A percentile compares a stretch with the other conserved stretches of the same genome.
Evolutionary conservation across 2,797 vertebrate species (phyloP).

Genomic region (Melanotaenia trifasciata): DNA sequence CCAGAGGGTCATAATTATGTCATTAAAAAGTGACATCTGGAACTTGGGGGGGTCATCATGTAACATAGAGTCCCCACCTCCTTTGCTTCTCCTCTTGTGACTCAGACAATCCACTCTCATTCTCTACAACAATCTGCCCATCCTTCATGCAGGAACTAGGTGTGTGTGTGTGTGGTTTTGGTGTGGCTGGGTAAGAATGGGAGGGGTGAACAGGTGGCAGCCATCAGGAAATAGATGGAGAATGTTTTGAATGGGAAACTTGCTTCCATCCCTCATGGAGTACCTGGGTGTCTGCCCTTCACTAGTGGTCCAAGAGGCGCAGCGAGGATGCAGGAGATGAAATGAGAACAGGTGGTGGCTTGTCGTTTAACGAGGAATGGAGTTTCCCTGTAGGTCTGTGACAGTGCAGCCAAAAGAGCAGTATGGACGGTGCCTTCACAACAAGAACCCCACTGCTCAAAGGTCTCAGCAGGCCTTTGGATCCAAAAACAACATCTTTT

Average conservation of each 20-base stretch:
- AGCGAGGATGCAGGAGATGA: constrained; percentile 70
- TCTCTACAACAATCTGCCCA: constrained; percentile 63
- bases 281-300: constrained; percentile 80
- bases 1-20: constrained; percentile 70
- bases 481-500: constrained; percentile 28
- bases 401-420: constrained; percentile 44
- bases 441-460: constrained; percentile 29
- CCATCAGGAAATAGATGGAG: constrained; percentile 80
- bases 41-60: constrained; percentile 69
- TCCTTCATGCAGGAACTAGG: constrained; percentile 47
- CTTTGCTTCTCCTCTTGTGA: constrained; percentile 61
- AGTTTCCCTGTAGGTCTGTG: constrained; percentile 66
- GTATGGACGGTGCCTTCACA: constrained; percentile 24
- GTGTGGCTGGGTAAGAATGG: not conserved
- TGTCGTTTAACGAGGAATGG: constrained; percentile 69
- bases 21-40: constrained; percentile 78
- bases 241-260: constrained; percentile 77
- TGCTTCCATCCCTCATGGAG: constrained; percentile 75
- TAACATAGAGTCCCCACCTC: constrained; percentile 51
- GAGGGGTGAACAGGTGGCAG: constrained; percentile 81
- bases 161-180: constrained; percentile 17
- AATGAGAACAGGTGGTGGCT: constrained; percentile 81
- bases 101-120: constrained; percentile 64
- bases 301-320: constrained; percentile 69
- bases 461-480: constrained; percentile 18